phyloP scores from a whole-genome alignment of 1,140 invertebrate species.

The Drosophila sechellia region DNA sequence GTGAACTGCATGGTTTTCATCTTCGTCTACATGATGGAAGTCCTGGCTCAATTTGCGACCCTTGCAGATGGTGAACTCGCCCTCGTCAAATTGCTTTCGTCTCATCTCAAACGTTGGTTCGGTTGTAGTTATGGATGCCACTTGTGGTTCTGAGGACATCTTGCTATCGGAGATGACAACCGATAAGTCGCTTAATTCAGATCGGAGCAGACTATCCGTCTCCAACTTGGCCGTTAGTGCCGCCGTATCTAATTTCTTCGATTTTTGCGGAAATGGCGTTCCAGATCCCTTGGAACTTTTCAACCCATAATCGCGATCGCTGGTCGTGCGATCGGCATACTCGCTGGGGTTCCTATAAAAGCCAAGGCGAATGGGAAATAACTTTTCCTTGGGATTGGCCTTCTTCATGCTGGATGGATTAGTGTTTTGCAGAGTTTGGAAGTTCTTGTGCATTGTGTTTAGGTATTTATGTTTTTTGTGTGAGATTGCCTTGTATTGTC shows the following conservation, averaged over 20 bases:
- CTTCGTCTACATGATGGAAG: not conserved
- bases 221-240: conserved; percentile 8
- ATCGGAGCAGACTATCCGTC: not conserved
- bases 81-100: conserved; percentile 28
- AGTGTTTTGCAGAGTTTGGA: too few relatives aligned
- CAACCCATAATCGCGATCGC: conserved; percentile 12
- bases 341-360: not conserved
- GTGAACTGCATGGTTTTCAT: not conserved
- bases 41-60: conserved; percentile 21
- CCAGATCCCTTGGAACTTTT: not conserved
- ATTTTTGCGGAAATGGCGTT: conserved; percentile 17
- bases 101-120: not conserved
- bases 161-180: not conserved
- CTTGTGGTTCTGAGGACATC: not conserved
- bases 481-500: too few relatives aligned
- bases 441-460: not conserved
- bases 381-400: too few relatives aligned
- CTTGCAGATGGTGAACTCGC: conserved; percentile 39
- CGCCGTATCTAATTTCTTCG: not conserved
- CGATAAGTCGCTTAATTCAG: not conserved
- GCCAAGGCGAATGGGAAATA: not conserved
- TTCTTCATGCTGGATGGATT: not conserved
- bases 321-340: not conserved
- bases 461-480: too few relatives aligned
- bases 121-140: not conserved